Evolutionary conservation across 2,888 invertebrate species (phyloP), one percentile per base, ranked within the genome.

Genomic region (Amiota minor): DNA sequence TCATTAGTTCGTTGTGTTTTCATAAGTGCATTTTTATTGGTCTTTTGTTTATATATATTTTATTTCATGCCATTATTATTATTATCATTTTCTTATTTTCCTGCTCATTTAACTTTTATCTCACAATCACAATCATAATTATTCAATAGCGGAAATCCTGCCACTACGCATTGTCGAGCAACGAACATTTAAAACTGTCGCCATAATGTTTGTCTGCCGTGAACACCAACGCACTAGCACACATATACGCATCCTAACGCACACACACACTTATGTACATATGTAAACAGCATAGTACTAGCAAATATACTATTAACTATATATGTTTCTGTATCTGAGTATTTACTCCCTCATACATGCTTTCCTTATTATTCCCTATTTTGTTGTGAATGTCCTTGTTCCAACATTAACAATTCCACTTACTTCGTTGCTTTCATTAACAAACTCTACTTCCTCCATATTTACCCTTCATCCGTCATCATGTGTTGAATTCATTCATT

Each of bases 61-160:
- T 69, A 12, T 47, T 71, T 49, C 55, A 62, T 62, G 64, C 47
- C 65, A 67, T 68, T 64, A 18, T 35, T 35, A 35, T 71, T 76
- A 79, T 79, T 80, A 79, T 80, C 76, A 76, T 77, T 80, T 80
- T 81, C 80, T 79, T 82, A 87, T 87, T 87, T 87, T 87, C 87
- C 84, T 81, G 86, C 81, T 87, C 87, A 86, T 86, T 87, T 85
- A 87, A 86, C 87, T 81, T 85, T 86, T 81, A 87, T 85, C 82
- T 80, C 74, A 56, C 78, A 78, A 79, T 80, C 81, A 79, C 83
- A 85, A 87, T 85, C 82, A 80, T 81, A 84, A 86, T 87, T 86
- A 87, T 85, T 87, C 82, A 87, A 84, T 84, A 82, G 81, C 82
- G 80, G 84, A 85, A 82, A 83, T 81, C 78, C 80, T 79, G 71